phyloP scores from a whole-genome alignment of 2,113 vertebrate genomes.

The Pelecanoides urinatrix region DNA sequence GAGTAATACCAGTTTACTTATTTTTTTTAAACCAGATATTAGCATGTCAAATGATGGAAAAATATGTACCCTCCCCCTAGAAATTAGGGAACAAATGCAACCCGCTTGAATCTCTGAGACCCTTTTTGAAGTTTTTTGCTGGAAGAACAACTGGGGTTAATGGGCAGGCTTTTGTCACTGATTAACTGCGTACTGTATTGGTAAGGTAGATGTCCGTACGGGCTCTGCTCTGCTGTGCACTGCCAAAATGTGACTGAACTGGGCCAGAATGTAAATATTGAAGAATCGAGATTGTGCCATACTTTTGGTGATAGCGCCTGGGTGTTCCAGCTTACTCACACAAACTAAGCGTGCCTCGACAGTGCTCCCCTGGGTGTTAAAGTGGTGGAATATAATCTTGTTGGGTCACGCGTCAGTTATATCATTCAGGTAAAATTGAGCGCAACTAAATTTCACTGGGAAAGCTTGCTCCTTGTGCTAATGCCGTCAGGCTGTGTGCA shows the following conservation, averaged over 20 bases:
- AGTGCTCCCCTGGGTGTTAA: neutral
- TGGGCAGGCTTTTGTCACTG: neutral
- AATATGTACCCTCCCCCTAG: neutral
- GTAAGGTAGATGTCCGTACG: neutral
- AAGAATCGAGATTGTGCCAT: neutral
- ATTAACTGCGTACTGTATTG: neutral
- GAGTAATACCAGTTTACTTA: neutral
- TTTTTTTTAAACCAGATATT: neutral
- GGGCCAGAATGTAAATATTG: neutral
- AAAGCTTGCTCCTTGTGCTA: neutral
- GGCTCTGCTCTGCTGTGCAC: neutral
- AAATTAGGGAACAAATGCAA: neutral
- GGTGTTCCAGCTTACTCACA: neutral
- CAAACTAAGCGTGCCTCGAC: fast-evolving
- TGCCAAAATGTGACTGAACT: neutral
- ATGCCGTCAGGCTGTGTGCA: neutral
- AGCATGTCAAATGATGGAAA: neutral
- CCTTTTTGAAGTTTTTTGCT: neutral
- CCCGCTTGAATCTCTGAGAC: neutral
- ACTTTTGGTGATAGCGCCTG: neutral
- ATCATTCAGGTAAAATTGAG: neutral
- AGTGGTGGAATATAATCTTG: neutral
- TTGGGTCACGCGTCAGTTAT: neutral
- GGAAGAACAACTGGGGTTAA: neutral
- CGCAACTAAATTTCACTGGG: neutral